Conservation (phyloP, 2,888 invertebrate genomes). For the Drosophila longiperda region DNA sequence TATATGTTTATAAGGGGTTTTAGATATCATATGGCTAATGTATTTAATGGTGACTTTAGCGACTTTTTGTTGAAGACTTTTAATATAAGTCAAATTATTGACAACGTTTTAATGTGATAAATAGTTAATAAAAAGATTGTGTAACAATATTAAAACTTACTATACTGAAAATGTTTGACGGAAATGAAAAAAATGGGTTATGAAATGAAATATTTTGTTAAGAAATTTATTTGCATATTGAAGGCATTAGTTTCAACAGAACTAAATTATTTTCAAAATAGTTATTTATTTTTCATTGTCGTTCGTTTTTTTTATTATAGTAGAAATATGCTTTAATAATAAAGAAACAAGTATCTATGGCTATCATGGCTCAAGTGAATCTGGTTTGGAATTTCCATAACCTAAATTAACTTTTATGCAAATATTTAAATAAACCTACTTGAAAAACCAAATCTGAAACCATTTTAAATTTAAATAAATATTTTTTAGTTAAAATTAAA, state of each 20-base stretch:
- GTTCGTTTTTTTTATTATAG: neutral
- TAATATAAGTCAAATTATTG: neutral
- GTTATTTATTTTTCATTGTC: neutral
- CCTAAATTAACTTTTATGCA: neutral
- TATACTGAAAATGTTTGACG: neutral
- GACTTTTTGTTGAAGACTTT: neutral
- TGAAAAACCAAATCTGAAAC: neutral
- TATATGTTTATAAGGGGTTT: neutral
- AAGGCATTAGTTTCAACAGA: neutral
- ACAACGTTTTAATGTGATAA: neutral
- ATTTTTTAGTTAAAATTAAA: too few species aligned
- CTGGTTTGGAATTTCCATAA: neutral
- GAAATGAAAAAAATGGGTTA: neutral
- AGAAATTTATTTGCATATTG: neutral
- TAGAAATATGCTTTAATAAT: neutral
- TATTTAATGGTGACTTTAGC: neutral
- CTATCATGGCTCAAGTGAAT: neutral
- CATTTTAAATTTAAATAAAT: neutral
- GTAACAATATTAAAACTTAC: neutral
- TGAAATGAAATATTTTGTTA: too few species aligned
- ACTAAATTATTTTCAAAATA: neutral
- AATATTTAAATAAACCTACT: neutral
- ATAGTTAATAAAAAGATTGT: neutral
- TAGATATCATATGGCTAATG: neutral
- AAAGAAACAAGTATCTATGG: neutral